A percentile compares a stretch with the other conserved stretches of the same genome.
Evolutionary conservation across 2,113 vertebrate genomes (phyloP).

Genomic region (Paralichthys olivaceus): DNA sequence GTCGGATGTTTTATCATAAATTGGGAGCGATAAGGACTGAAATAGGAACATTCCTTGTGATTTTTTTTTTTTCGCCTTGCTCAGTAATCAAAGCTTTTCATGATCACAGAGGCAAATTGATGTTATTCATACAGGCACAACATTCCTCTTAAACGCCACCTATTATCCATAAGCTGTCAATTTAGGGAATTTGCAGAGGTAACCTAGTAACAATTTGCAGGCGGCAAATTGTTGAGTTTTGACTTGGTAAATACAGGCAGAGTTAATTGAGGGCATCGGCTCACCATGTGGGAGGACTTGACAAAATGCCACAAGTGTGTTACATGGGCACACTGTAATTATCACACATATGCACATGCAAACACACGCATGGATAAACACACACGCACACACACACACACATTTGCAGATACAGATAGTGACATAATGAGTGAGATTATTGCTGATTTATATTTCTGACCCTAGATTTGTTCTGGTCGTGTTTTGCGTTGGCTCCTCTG

Average conservation of each 20-base stretch:
- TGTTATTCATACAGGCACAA: constrained; percentile 72
- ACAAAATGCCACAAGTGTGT: constrained; percentile 75
- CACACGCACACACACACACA: constrained; percentile 8
- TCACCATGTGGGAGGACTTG: constrained; percentile 69
- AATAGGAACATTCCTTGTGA: constrained; percentile 57
- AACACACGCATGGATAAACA: neutral
- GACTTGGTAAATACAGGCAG: constrained; percentile 74
- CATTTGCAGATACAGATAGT: constrained; percentile 40
- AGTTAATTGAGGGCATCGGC: constrained; percentile 79
- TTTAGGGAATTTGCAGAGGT: constrained; percentile 76
- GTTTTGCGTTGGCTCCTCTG: constrained; percentile 25
- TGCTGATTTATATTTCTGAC: constrained; percentile 57
- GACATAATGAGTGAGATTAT: constrained; percentile 58
- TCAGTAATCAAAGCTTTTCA: constrained; percentile 73
- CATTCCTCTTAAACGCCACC: constrained; percentile 68
- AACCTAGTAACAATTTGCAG: constrained; percentile 74
- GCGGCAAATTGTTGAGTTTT: constrained; percentile 70
- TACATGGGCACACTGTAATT: constrained; percentile 72
- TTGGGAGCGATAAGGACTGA: constrained; percentile 39
- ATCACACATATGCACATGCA: constrained; percentile 54
- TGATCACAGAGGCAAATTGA: constrained; percentile 71
- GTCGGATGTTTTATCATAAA: constrained; percentile 53
- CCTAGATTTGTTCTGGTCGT: constrained; percentile 43
- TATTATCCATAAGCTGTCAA: constrained; percentile 83
- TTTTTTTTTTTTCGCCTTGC: constrained; percentile 51